phyloP scores from a whole-genome alignment of 1,140 invertebrate genomes.

The Hydropsyche tenuis region DNA sequence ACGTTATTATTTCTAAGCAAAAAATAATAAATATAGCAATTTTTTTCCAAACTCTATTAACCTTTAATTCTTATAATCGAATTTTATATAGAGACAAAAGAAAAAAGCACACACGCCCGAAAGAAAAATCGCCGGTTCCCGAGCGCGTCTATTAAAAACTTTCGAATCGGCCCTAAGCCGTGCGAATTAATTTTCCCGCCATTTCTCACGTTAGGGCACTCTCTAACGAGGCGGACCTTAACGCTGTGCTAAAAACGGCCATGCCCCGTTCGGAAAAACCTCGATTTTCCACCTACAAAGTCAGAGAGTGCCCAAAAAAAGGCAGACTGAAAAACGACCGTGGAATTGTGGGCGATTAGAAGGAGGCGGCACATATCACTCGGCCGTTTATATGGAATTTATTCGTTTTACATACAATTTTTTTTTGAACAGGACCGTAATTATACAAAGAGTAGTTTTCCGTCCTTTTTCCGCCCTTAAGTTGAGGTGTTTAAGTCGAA shows the following conservation, averaged over 20 bases:
- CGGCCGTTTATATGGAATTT: neutral
- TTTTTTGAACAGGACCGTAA: neutral
- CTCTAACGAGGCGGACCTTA: neutral
- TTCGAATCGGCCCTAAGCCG: neutral
- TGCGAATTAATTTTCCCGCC: no score
- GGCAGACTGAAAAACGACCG: neutral
- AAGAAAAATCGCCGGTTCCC: neutral
- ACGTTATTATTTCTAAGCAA: no score
- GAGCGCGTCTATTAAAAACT: conserved; percentile 1
- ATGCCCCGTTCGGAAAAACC: no score
- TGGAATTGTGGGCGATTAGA: conserved; percentile 5
- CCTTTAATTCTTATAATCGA: no score
- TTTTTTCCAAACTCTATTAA: no score
- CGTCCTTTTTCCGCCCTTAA: no score
- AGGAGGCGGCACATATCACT: neutral
- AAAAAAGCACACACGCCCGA: no score
- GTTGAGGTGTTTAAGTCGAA: no score
- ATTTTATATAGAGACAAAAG: no score
- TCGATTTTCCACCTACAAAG: no score
- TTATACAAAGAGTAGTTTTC: neutral
- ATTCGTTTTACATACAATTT: neutral
- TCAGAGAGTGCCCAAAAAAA: no score
- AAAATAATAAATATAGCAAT: no score
- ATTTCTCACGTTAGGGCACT: neutral
- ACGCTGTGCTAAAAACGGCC: neutral